Evolutionary conservation across 2,113 vertebrate species (phyloP).

Genomic region (Malurus melanocephalus): DNA sequence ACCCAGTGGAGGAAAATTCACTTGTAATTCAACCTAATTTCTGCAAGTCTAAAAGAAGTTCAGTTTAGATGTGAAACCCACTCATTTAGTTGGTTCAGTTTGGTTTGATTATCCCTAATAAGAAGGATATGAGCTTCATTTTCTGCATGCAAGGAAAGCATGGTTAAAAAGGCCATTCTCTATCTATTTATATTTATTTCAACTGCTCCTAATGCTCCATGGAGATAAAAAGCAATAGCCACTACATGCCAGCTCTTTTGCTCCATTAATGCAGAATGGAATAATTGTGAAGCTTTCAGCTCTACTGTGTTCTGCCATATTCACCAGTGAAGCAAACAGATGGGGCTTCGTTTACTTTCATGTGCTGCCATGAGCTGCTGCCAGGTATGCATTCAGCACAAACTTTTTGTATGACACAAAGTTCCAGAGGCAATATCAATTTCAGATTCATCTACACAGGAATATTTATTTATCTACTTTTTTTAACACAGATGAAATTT

Average conservation of each 20-base stretch:
- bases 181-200: neutral
- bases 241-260: neutral
- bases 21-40: neutral
- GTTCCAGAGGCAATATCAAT: neutral
- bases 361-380: neutral
- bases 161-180: neutral
- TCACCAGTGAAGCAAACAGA: neutral
- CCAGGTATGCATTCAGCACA: neutral
- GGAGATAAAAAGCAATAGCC: neutral
- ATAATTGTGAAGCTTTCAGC: neutral
- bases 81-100: neutral
- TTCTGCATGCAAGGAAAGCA: neutral
- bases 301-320: neutral
- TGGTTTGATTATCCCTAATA: neutral
- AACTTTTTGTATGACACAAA: neutral
- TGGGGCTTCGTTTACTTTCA: neutral
- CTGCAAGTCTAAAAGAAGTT: neutral
- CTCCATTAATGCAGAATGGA: neutral
- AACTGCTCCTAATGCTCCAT: neutral
- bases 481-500: neutral
- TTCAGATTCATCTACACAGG: neutral
- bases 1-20: neutral
- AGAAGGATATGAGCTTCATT: neutral
- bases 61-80: neutral
- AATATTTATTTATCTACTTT: neutral